Percentiles rank a stretch among this genome's conserved stretches.
These are phyloP conservation scores for Andrena praecox DNA, from an alignment of 2,888 invertebrate species.

Conservation along the genomic window DNA sequence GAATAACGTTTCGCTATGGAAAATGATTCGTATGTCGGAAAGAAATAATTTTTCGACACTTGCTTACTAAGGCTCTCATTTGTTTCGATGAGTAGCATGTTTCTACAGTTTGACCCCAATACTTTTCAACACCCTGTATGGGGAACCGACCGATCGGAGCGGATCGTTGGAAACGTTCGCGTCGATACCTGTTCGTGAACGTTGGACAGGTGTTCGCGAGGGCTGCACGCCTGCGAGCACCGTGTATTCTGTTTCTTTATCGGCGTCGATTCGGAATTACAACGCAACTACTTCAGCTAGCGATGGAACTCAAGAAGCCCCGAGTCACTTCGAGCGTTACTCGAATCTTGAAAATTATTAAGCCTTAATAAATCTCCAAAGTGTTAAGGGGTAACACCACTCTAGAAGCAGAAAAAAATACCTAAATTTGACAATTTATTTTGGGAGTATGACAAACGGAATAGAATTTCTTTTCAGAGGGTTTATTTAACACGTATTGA, in stretches of 20 bases:
- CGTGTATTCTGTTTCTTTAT: constrained; percentile 52
- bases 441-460: too few species aligned
- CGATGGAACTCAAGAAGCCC: not conserved
- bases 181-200: constrained; percentile 52
- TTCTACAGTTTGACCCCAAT: not conserved
- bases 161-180: constrained; percentile 38
- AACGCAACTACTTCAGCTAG: not conserved
- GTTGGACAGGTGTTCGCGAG: constrained; percentile 54
- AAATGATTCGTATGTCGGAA: too few species aligned
- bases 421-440: too few species aligned
- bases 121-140: constrained; percentile 4
- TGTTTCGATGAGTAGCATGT: not conserved
- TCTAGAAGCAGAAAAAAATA: too few species aligned
- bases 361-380: not conserved
- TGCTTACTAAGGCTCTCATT: not conserved
- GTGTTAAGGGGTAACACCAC: not conserved
- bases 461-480: too few species aligned
- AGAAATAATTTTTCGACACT: not conserved
- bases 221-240: constrained; percentile 22
- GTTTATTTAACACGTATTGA: too few species aligned
- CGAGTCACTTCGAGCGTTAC: not conserved
- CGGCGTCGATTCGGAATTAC: constrained; percentile 24
- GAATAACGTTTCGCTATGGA: too few species aligned
- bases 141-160: not conserved
- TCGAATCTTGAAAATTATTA: not conserved